phyloP scores from a whole-genome alignment of 2,113 vertebrate species.

The Pseudorasbora parva region DNA sequence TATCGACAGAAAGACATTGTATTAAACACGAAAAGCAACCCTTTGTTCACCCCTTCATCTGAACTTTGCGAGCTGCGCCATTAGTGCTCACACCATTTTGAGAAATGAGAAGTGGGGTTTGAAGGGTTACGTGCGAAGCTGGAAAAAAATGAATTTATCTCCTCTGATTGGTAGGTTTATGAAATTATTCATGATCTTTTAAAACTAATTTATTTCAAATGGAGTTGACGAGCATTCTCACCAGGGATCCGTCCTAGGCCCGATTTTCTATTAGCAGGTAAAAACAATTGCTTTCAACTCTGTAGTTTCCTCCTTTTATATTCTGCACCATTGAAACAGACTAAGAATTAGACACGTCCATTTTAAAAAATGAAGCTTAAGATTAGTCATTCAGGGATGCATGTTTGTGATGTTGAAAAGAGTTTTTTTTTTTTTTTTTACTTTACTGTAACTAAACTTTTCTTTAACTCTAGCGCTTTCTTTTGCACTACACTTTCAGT shows the following conservation, averaged over 20 bases:
- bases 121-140: slow-evolving; percentile 47
- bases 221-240: slow-evolving; percentile 62
- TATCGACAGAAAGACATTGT: slow-evolving; percentile 67
- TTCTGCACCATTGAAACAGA: slow-evolving; percentile 69
- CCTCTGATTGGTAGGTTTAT: slow-evolving; percentile 43
- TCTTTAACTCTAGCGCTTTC: slow-evolving; percentile 74
- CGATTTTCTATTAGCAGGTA: slow-evolving; percentile 70
- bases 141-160: slow-evolving; percentile 59
- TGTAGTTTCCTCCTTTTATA: slow-evolving; percentile 72
- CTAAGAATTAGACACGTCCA: slow-evolving; percentile 68
- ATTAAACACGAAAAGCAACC: slow-evolving; percentile 64
- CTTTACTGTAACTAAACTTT: slow-evolving; percentile 57
- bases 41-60: slow-evolving; percentile 58
- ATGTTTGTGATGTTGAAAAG: slow-evolving; percentile 76
- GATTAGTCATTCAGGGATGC: slow-evolving; percentile 80
- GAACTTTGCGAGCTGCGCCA: slow-evolving; percentile 64
- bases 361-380: slow-evolving; percentile 70
- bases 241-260: slow-evolving; percentile 68
- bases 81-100: slow-evolving; percentile 63
- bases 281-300: slow-evolving; percentile 73
- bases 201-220: slow-evolving; percentile 58
- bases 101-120: slow-evolving; percentile 27
- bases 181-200: slow-evolving; percentile 18
- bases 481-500: slow-evolving; percentile 81
- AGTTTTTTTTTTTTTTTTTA: slow-evolving; percentile 69